Percentiles rank a stretch among this genome's conserved stretches.
These are phyloP conservation scores for Tetrapedia diversipes DNA, from an alignment of 2,888 invertebrate genomes.

Conservation along the genomic window DNA sequence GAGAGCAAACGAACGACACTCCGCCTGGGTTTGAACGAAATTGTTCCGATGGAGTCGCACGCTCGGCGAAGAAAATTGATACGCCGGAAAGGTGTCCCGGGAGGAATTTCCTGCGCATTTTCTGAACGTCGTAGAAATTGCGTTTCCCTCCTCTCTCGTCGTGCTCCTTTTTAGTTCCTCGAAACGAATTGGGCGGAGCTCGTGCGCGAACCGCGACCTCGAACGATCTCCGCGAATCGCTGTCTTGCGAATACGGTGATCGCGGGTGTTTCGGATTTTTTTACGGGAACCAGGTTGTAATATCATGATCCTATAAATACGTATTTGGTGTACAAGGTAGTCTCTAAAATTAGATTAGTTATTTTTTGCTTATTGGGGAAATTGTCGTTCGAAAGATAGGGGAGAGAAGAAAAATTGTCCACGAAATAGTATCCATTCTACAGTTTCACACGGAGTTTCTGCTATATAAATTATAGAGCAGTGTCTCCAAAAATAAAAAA, in stretches of 20 bases:
- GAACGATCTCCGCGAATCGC: conserved; percentile 1
- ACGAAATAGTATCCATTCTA: too few relatives aligned
- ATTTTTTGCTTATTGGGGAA: too few relatives aligned
- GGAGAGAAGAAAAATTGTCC: too few relatives aligned
- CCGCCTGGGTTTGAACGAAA: conserved; percentile 49
- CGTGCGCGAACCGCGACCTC: too few relatives aligned
- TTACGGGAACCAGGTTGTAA: too few relatives aligned
- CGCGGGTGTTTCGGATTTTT: neutral
- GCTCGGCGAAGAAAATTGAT: conserved; percentile 58
- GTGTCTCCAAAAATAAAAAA: neutral
- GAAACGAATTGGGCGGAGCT: neutral
- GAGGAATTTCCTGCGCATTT: conserved; percentile 54
- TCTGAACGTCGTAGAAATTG: conserved; percentile 52
- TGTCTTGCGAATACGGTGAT: neutral
- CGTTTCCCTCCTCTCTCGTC: conserved; percentile 3
- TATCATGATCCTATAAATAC: too few relatives aligned
- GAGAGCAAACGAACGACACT: conserved; percentile 39
- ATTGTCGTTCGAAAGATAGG: too few relatives aligned
- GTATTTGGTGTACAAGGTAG: too few relatives aligned
- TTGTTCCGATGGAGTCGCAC: conserved; percentile 54
- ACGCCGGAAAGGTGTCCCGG: conserved; percentile 57
- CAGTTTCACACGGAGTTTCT: neutral
- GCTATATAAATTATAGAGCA: neutral
- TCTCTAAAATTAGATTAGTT: too few relatives aligned
- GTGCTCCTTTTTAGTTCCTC: neutral